Evolutionary conservation across 2,113 vertebrate genomes (phyloP).

Genomic region (Toxotes chatareus): DNA sequence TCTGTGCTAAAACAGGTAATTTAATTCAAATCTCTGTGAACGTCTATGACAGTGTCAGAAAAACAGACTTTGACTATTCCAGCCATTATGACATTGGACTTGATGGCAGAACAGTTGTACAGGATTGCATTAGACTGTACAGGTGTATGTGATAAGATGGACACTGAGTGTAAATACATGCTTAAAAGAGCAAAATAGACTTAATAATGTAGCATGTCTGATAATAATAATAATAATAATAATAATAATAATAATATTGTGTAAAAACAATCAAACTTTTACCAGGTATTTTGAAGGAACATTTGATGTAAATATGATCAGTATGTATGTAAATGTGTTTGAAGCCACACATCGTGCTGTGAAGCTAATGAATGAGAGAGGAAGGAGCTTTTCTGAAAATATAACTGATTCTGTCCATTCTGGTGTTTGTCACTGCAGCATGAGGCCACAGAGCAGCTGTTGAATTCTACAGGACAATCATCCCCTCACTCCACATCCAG

Average conservation of each 20-base stretch:
- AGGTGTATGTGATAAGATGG: not conserved
- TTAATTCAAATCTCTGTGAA: too few relatives aligned
- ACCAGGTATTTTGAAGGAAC: too few relatives aligned
- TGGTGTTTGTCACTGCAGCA: slow-evolving; percentile 11
- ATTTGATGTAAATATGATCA: not conserved
- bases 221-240: too few relatives aligned
- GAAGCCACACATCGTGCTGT: not conserved
- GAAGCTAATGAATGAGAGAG: not conserved
- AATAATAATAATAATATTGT: too few relatives aligned
- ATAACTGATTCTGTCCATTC: not conserved
- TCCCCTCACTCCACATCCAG: slow-evolving; percentile 84
- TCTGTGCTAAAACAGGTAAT: too few relatives aligned
- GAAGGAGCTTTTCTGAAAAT: not conserved
- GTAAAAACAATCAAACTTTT: too few relatives aligned
- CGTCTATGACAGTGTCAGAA: not conserved
- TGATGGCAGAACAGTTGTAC: not conserved
- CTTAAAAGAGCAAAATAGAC: not conserved
- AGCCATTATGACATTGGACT: not conserved
- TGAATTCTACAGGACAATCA: slow-evolving; percentile 86
- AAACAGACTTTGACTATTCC: too few relatives aligned
- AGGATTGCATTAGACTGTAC: not conserved
- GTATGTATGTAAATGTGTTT: not conserved
- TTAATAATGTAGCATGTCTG: too few relatives aligned
- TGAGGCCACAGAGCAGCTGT: slow-evolving; percentile 80
- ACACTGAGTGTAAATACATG: not conserved